These are phyloP conservation scores for Portevinia maculata DNA, from an alignment of 2,888 invertebrate genomes.

Conservation along the genomic window DNA sequence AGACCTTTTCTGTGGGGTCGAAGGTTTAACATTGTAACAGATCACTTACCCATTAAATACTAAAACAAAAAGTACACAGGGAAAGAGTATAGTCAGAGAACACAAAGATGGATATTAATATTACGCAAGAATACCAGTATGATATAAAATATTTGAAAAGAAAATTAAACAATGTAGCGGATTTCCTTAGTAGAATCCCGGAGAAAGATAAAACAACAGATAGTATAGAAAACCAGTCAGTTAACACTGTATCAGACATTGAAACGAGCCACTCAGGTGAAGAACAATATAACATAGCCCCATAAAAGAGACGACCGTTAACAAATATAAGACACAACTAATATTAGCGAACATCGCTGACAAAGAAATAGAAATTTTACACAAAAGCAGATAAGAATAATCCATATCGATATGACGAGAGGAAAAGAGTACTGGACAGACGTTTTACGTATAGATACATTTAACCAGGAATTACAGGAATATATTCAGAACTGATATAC, in stretches of 20 bases:
- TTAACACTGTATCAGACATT: background rate
- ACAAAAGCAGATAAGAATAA: conserved; percentile 13
- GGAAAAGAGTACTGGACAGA: conserved; percentile 17
- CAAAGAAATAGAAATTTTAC: conserved; percentile 23
- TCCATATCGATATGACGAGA: conserved; percentile 13
- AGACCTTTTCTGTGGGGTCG: background rate
- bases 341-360: conserved; percentile 1
- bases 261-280: conserved; percentile 2
- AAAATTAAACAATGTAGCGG: conserved; percentile 4
- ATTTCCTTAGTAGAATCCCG: conserved; percentile 5
- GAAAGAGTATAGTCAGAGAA: background rate
- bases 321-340: conserved; percentile 16
- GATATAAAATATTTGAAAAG: conserved; percentile 7
- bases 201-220: background rate
- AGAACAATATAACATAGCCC: conserved; percentile 20
- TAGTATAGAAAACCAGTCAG: background rate
- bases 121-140: conserved; percentile 14
- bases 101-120: background rate
- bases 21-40: background rate
- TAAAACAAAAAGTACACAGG: background rate
- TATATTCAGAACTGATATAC: conserved; percentile 22
- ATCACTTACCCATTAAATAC: background rate
- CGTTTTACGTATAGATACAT: conserved; percentile 27
- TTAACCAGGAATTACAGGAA: conserved; percentile 22
- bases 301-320: conserved; percentile 11